phyloP scores from a whole-genome alignment of 2,888 invertebrate genomes.

The Drosophila anomelani region DNA sequence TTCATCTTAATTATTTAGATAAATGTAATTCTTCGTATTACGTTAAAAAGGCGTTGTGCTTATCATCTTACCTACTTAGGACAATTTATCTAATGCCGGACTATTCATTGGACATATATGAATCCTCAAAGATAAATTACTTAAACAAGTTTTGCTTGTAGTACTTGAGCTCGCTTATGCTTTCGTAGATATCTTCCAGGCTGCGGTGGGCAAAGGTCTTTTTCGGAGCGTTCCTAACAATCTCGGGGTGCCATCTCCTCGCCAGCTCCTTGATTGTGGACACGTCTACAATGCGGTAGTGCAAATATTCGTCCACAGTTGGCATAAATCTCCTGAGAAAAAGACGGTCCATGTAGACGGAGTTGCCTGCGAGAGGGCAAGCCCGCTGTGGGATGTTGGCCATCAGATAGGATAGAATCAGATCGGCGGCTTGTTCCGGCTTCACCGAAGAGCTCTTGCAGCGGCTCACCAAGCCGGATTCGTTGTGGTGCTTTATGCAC shows the following conservation, averaged over 20 bases:
- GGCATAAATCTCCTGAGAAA: slow-evolving; percentile 94
- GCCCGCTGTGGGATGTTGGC: slow-evolving; percentile 85
- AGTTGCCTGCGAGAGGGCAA: slow-evolving; percentile 94
- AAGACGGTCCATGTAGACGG: slow-evolving; percentile 93
- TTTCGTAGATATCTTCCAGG: slow-evolving; percentile 93
- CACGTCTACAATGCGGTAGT: slow-evolving; percentile 97
- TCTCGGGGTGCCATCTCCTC: slow-evolving; percentile 90
- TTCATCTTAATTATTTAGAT: background rate
- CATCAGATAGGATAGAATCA: slow-evolving; percentile 90
- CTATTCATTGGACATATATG: background rate
- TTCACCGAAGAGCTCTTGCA: slow-evolving; percentile 89
- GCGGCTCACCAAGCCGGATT: slow-evolving; percentile 92
- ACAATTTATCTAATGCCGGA: background rate
- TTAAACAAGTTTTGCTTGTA: slow-evolving; percentile 89
- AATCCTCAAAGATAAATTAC: background rate
- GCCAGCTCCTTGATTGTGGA: slow-evolving; percentile 94
- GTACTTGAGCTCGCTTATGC: slow-evolving; percentile 92
- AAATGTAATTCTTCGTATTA: no score
- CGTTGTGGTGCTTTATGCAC: slow-evolving; percentile 93
- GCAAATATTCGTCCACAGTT: slow-evolving; percentile 89
- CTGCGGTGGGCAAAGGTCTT: slow-evolving; percentile 90
- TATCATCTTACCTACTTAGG: background rate
- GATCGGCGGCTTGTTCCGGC: slow-evolving; percentile 88
- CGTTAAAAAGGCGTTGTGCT: background rate
- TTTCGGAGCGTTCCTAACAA: slow-evolving; percentile 86